phyloP scores from a whole-genome alignment of 1,140 invertebrate species.

The Streblospio benedicti region DNA sequence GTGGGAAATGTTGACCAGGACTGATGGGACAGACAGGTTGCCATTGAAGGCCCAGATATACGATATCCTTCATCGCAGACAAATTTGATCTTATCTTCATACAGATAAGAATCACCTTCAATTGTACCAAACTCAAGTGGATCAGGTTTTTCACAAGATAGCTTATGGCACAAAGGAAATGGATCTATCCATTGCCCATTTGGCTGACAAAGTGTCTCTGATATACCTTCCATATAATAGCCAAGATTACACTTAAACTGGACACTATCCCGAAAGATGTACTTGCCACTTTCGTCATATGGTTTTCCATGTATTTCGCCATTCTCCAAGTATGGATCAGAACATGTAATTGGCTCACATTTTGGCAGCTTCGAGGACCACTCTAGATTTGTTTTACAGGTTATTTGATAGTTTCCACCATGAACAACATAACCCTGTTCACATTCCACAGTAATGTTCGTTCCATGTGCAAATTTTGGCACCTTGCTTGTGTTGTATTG shows the following conservation, averaged over 20 bases:
- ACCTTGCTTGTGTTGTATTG: slow-evolving; percentile 7
- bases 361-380: slow-evolving; percentile 10
- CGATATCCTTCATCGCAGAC: slow-evolving; percentile 51
- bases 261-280: slow-evolving; percentile 3
- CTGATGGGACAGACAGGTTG: slow-evolving; percentile 31
- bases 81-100: slow-evolving; percentile 24
- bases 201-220: slow-evolving; percentile 19
- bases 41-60: slow-evolving; percentile 31
- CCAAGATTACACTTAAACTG: slow-evolving; percentile 8
- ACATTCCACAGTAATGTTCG: slow-evolving; percentile 26
- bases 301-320: not conserved
- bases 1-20: slow-evolving; percentile 24
- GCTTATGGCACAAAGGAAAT: slow-evolving; percentile 17
- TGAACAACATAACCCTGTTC: slow-evolving; percentile 22
- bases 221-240: not conserved
- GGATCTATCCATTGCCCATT: slow-evolving; percentile 16
- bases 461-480: slow-evolving; percentile 22
- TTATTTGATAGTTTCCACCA: not conserved
- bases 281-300: not conserved
- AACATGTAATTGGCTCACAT: slow-evolving; percentile 20
- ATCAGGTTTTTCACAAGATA: slow-evolving; percentile 26
- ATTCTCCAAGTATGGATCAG: slow-evolving; percentile 16
- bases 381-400: slow-evolving; percentile 1
- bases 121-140: slow-evolving; percentile 19
- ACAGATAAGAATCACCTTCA: slow-evolving; percentile 18